These are phyloP conservation scores for Eledona agricola DNA, from an alignment of 2,888 invertebrate genomes.

Conservation along the genomic window DNA sequence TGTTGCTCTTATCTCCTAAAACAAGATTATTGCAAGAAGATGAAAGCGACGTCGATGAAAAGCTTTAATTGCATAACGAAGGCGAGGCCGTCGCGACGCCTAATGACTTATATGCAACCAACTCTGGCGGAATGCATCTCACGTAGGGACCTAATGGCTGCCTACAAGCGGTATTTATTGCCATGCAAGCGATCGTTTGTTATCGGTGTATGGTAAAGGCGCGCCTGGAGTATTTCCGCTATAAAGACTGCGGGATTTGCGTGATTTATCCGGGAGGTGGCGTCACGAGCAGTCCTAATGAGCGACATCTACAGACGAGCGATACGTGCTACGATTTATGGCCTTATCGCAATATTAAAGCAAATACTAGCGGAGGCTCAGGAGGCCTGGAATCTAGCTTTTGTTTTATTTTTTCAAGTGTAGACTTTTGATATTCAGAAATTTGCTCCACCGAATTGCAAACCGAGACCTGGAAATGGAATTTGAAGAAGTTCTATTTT, in stretches of 20 bases:
- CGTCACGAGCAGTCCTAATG: constrained; percentile 15
- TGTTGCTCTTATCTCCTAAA: constrained; percentile 7
- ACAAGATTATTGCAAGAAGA: constrained; percentile 4
- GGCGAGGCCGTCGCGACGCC: constrained; percentile 12
- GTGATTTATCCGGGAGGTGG: constrained; percentile 21
- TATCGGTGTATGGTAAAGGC: constrained; percentile 26
- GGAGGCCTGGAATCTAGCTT: background rate
- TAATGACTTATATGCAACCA: constrained; percentile 26
- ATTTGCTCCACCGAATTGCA: no score
- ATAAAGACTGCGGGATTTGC: constrained; percentile 19
- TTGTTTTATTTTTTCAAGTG: no score
- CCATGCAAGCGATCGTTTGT: constrained; percentile 29
- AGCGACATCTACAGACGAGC: constrained; percentile 23
- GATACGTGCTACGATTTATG: no score
- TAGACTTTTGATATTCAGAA: no score
- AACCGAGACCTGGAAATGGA: no score
- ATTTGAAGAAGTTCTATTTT: no score
- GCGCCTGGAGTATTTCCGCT: constrained; percentile 30
- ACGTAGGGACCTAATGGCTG: constrained; percentile 32
- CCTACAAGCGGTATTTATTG: constrained; percentile 32
- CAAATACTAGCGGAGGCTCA: background rate
- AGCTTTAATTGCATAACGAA: background rate
- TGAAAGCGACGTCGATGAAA: constrained; percentile 4
- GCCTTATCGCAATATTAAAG: constrained; percentile 1
- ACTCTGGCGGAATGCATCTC: constrained; percentile 28